Conservation (phyloP, 2,797 vertebrate genomes). For the Catostomus latipinnis region DNA sequence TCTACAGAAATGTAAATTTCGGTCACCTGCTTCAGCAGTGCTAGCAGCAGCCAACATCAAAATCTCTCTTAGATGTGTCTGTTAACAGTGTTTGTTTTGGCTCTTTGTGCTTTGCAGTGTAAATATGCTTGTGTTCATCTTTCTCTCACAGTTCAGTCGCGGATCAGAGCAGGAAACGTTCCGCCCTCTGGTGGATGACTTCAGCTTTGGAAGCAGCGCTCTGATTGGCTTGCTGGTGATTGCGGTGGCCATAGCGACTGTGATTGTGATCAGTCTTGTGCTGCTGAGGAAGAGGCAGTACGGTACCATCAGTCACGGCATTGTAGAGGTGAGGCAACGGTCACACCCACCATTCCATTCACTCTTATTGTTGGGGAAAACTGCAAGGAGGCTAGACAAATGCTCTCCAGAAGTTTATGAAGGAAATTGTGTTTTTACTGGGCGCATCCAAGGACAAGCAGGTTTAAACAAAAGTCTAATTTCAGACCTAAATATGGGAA, state of each 20-base stretch:
- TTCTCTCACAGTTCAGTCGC: slow-evolving; percentile 46
- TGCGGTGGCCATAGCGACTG: slow-evolving; percentile 92
- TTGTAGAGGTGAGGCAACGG: slow-evolving; percentile 89
- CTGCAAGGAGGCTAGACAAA: not conserved
- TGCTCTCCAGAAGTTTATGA: not conserved
- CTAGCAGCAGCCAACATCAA: not conserved
- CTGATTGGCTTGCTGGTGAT: slow-evolving; percentile 95
- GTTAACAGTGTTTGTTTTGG: not conserved
- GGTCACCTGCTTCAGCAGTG: not conserved
- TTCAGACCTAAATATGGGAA: not conserved
- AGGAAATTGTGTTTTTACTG: slow-evolving; percentile 2
- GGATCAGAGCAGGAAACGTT: slow-evolving; percentile 80
- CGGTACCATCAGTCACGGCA: slow-evolving; percentile 96
- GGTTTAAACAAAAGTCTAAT: slow-evolving; percentile 9
- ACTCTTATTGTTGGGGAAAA: slow-evolving; percentile 4
- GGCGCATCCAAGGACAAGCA: not conserved
- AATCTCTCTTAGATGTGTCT: slow-evolving; percentile 5
- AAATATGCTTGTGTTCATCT: not conserved
- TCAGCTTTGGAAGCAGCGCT: slow-evolving; percentile 93
- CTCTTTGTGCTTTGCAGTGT: slow-evolving; percentile 11
- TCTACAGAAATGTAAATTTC: not conserved
- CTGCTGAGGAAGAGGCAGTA: slow-evolving; percentile 97
- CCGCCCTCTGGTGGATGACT: slow-evolving; percentile 87
- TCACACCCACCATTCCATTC: slow-evolving; percentile 3
- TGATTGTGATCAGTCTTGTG: slow-evolving; percentile 97